Base-by-base conservation (phyloP, 35 echinoderm and acorn worm genomes). In the Apostichopus japonicus region DNA sequence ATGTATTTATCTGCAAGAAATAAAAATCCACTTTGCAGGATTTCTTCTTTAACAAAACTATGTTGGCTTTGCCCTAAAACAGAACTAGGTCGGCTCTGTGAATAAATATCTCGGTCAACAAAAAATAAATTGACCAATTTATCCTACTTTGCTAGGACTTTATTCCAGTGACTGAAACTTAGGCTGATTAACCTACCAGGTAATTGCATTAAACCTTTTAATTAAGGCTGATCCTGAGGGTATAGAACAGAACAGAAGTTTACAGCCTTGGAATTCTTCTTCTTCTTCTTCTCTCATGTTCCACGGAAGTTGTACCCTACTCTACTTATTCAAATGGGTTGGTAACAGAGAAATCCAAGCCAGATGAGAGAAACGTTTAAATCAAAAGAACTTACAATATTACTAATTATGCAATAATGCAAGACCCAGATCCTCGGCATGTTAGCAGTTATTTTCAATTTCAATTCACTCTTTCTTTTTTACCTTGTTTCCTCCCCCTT, bases 41-140 rank as follows among this genome's bases (percentile, higher is more conserved):
- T 44, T 44, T 44, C 33, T 44, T 44, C 19, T 67, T 67, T 67
- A 67, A 67, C 19, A 67, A 67, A 67, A 67, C 19, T 67, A 67
- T 67, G 11, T 10, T 19, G 11, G 63, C 63, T 15, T 67, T 67
- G 13, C 63, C 19, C 63, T 11, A 11, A 67, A 19, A 15, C 63
- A 67, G 33, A 67, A 67, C 63, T 67, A 19, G 63, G 63, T 67
- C 63, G 63, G 63, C 79, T 44, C 79, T 52, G 25, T 83, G 79
- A 44, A 83, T 83, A 16, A 54, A 83, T 54, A 83, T 83, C 79
- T 83, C 79, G 79, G 79, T 83, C 54, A 83, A 83, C 15, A 55
- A 54, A 83, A 83, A 83, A 33, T 83, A 83, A 83, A 83, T 83
- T 83, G 79, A 83, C 79, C 79, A 83, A 83, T 83, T 83, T 83